phyloP scores from a whole-genome alignment of 1,140 invertebrate genomes.

The Drosophila teissieri region DNA sequence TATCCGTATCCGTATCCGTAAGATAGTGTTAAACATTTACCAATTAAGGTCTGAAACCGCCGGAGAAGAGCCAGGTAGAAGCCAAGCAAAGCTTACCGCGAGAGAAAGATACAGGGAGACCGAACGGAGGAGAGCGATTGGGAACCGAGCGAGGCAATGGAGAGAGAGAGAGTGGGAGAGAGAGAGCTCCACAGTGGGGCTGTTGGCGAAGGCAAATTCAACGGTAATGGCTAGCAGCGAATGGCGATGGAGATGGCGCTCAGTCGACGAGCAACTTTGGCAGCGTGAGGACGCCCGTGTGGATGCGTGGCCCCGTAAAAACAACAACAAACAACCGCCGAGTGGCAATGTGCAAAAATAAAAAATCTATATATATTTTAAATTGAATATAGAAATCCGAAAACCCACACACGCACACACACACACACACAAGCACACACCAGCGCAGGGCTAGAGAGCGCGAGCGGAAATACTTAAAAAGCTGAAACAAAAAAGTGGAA shows the following conservation, averaged over 20 bases:
- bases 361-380: slow-evolving; percentile 81
- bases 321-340: slow-evolving; percentile 31
- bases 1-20: slow-evolving; percentile 4
- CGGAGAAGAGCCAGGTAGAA: slow-evolving; percentile 24
- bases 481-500: slow-evolving; percentile 39
- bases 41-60: slow-evolving; percentile 44
- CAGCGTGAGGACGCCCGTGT: slow-evolving; percentile 60
- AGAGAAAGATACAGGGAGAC: background rate
- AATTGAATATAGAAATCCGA: slow-evolving; percentile 72
- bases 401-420: slow-evolving; percentile 37
- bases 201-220: background rate
- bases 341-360: slow-evolving; percentile 79
- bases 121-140: background rate
- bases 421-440: slow-evolving; percentile 4
- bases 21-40: slow-evolving; percentile 46
- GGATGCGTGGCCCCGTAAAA: slow-evolving; percentile 26
- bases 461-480: slow-evolving; percentile 65
- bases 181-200: slow-evolving; percentile 12
- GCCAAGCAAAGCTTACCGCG: slow-evolving; percentile 47
- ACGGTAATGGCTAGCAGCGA: slow-evolving; percentile 24
- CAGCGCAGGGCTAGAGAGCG: slow-evolving; percentile 19
- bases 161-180: background rate
- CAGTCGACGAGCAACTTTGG: slow-evolving; percentile 73
- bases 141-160: slow-evolving; percentile 4
- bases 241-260: slow-evolving; percentile 45